Base-by-base conservation (phyloP, 2,888 invertebrate species). In the Acronicta leporina region DNA sequence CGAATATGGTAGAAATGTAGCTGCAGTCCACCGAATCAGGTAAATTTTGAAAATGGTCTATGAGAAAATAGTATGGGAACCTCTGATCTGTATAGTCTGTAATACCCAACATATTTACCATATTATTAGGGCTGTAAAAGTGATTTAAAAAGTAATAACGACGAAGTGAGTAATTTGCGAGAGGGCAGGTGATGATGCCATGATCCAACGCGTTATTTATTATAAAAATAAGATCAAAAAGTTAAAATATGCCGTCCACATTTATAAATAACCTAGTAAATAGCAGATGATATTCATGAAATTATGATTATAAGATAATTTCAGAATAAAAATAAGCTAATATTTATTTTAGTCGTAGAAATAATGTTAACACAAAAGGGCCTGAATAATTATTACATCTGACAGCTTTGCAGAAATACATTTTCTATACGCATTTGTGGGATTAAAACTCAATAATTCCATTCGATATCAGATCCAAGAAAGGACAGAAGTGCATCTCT, bases 401-500 rank as follows among this genome's bases (percentile, higher is more conserved):
- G n/a, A 7, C n/a, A n/a, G 6, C n/a, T n/a, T 70, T 44, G 30
- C 41, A 13, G 40, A 30, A 63, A 64, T 64, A 68, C 51, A 54
- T 62, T 75, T 77, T 61, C 50, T 40, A 42, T 35, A 38, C 30
- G 56, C 71, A 51, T 56, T 59, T 68, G 10, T 53, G 55, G 59
- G 43, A 52, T 55, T 43, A 53, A 11, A 53, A 61, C 59, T 63
- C 55, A 67, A 74, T 63, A 74, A 54, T 58, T 55, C 56, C 47
- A 60, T 61, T 64, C 51, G 62, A 77, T 77, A 77, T 77, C 75
- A 49, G 67, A 65, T 75, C 60, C 75, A 68, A 45, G 58, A 58
- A 75, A 63, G 75, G 64, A 65, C 60, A 63, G 57, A 59, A 57
- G 50, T 40, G 63, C 55, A 53, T 60, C 65, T 57, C 62, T 65